Evolutionary conservation across 2,888 invertebrate species (phyloP), one percentile per base, ranked within the genome.

Genomic region (Eilema caniola): DNA sequence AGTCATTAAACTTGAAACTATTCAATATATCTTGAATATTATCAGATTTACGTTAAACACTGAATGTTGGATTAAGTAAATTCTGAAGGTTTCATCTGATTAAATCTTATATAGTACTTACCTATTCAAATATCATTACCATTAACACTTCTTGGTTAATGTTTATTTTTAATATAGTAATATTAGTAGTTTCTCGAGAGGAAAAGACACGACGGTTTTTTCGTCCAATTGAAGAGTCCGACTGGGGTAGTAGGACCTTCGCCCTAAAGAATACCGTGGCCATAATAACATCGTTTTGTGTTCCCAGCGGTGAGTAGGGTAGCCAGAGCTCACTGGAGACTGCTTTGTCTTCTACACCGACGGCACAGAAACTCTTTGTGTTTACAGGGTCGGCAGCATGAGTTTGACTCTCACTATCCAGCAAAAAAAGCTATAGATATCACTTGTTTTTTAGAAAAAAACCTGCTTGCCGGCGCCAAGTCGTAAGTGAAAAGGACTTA

Each of bases 11-110:
- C 83, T 81, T 77, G 77, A 56, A 70, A 77, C 69, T 77, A 75
- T 78, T 81, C 75, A 73, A 83, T 83, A 80, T 69, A 77, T 82
- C 76, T 82, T 81, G 64, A 66, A 72, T 73, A 72, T 82, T 82
- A 81, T 81, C 78, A 72, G 72, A 70, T 78, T 73, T 53, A 66
- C 67, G 69, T 73, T 63, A 16, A 53, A 67, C 31, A 31, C 64
- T 64, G 59, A 41, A 11, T 63, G 64, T 64, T 61, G 25, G n/a
- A 41, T 23, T 28, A 28, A 56, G 65, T 70, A 24, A 63, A 69
- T 60, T 59, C n/a, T 57, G 62, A 70, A 70, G 66, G 70, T 66
- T 70, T 8, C n/a, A 8, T 47, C 8, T 61, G 59, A 59, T 66
- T 37, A 24, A n/a, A 57, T 57, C 24, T 20, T 1, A n/a, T n/a